Conservation (phyloP, 2,888 invertebrate species). For the Diploptera punctata region DNA sequence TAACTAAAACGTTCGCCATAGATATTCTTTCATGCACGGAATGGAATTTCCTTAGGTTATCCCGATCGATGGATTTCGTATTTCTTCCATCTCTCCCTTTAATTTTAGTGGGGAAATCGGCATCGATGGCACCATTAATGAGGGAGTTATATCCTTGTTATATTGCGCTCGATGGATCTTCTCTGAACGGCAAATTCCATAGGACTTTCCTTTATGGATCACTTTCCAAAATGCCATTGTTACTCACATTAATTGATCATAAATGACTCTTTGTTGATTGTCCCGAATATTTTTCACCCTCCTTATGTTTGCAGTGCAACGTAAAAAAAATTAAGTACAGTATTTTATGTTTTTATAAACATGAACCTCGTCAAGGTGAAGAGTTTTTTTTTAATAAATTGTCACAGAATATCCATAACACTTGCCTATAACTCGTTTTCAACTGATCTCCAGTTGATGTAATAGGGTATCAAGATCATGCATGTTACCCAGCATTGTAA, state of each 20-base stretch:
- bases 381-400: no score
- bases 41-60: background rate
- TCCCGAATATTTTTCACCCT: background rate
- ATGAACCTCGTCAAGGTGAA: no score
- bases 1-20: no score
- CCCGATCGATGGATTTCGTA: background rate
- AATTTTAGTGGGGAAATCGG: background rate
- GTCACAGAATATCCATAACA: no score
- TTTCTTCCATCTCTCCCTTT: background rate
- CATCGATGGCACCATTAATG: background rate
- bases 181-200: background rate
- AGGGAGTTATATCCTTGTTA: background rate
- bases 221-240: background rate
- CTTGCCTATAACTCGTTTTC: no score
- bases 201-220: background rate
- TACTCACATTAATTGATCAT: background rate
- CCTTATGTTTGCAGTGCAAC: no score
- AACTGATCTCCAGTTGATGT: no score
- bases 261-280: background rate
- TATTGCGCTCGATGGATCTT: background rate
- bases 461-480: no score
- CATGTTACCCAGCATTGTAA: no score
- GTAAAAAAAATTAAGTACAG: no score
- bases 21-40: background rate
- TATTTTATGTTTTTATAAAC: no score